These are phyloP conservation scores for Pelecanus crispus DNA, from an alignment of 2,113 vertebrate genomes.

Conservation along the genomic window DNA sequence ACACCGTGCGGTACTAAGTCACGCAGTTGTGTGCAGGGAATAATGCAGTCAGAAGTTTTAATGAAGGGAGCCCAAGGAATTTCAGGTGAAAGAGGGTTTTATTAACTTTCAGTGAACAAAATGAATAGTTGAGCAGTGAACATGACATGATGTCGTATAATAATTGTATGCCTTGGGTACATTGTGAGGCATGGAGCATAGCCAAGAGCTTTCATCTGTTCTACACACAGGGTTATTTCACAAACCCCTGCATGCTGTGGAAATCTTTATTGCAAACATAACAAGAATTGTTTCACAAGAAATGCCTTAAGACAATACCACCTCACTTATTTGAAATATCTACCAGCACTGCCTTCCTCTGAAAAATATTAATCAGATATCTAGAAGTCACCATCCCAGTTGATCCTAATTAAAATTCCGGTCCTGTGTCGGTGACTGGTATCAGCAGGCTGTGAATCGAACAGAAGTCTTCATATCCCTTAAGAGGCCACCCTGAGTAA, in stretches of 20 bases:
- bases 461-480: not conserved
- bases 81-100: constrained; percentile 20
- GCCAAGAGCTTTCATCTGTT: constrained; percentile 35
- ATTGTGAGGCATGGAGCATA: not conserved
- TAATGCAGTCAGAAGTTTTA: constrained; percentile 40
- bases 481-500: not conserved
- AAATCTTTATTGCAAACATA: constrained; percentile 5
- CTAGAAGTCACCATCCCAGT: not conserved
- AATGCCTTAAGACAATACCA: not conserved
- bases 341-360: not conserved
- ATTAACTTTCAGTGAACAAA: constrained; percentile 32
- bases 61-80: constrained; percentile 43
- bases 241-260: not conserved
- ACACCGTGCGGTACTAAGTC: not conserved
- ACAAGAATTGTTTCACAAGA: constrained; percentile 3
- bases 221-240: constrained; percentile 11
- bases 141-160: not conserved
- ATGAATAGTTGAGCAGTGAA: constrained; percentile 38
- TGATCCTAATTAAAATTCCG: not conserved
- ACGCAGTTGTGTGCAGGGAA: constrained; percentile 4
- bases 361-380: not conserved
- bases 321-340: not conserved
- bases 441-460: not conserved
- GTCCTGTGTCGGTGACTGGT: not conserved
- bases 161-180: constrained; percentile 12